Evolutionary conservation across 2,113 vertebrate species (phyloP).

Genomic region (Podilymbus podiceps): DNA sequence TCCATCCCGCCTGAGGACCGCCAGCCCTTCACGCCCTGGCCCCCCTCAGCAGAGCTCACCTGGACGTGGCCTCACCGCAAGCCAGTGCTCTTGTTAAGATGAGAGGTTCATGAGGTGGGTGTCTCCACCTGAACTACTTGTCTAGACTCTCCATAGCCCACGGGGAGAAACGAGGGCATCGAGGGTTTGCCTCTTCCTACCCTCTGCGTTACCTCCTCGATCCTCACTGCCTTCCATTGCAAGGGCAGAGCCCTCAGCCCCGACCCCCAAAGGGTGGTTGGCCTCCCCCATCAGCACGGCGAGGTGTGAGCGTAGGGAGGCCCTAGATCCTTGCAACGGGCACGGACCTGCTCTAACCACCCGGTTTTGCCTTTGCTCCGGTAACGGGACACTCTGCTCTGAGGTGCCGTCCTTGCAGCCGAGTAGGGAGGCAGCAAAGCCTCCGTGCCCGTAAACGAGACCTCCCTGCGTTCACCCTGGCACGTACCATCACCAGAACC

Average conservation of each 20-base stretch:
- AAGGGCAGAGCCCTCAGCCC: neutral
- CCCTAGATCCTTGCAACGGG: neutral
- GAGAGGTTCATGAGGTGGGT: fast-evolving
- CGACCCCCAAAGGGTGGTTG: fast-evolving
- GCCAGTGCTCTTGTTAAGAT: fast-evolving
- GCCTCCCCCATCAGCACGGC: neutral
- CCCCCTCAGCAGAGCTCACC: neutral
- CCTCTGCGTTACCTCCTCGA: neutral
- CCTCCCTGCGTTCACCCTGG: fast-evolving
- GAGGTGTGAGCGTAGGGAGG: neutral
- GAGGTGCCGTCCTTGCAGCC: neutral
- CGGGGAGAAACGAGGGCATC: fast-evolving
- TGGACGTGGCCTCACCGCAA: neutral
- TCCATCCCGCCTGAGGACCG: neutral
- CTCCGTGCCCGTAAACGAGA: neutral
- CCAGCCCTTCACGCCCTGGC: neutral
- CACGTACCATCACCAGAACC: constrained; percentile 82
- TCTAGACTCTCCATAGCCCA: neutral
- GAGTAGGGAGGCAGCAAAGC: neutral
- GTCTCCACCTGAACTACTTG: neutral
- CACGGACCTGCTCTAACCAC: neutral
- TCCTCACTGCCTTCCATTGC: neutral
- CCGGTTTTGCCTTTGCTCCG: neutral
- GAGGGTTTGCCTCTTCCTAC: neutral
- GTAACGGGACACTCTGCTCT: neutral